Base-by-base conservation (phyloP, 1,140 invertebrate species). In the Megalopta genalis region DNA sequence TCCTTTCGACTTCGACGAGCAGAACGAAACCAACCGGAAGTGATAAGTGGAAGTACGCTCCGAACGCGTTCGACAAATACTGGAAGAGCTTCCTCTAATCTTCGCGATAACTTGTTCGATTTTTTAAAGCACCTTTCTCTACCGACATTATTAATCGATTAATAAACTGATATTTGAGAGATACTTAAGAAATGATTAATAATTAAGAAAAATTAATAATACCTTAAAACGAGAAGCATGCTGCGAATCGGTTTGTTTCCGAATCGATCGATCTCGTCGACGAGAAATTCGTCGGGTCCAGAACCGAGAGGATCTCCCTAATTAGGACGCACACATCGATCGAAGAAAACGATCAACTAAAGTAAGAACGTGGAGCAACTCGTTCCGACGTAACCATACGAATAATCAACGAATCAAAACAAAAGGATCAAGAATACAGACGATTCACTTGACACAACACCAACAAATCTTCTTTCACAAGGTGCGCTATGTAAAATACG, bases 391-490 rank as follows among this genome's bases (percentile, higher is more conserved):
- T 1, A 21, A n/a, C 78, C 54, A 64, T 70, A 77, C 72, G 23
- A 65, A 84, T n/a, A 57, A 7, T n/a, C 6, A 57, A 9, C 7
- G 54, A 57, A 57, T 2, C 5, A 7, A 57, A n/a, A 57, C 16
- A 57, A n/a, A 57, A 57, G 49, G 18, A 52, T 52, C 14, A 52
- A 52, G 76, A 60, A 46, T 54, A 77, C 75, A 77, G 57, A 77
- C 75, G 75, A 21, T 82, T 82, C 49, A 86, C 74, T 82, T 81
- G 77, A 88, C 87, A 88, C 87, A 88, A 87, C 88, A 88, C 46
- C 82, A 76, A 89, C 86, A 87, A 63, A 71, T 88, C 84, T 65
- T 63, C 52, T 83, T 83, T 71, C 68, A 86, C 74, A 79, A 64
- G 65, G 60, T 78, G 76, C 81, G 84, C 84, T 86, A 84, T 52